Evolutionary conservation across 2,888 invertebrate genomes (phyloP).

Genomic region (Cantharis rustica): DNA sequence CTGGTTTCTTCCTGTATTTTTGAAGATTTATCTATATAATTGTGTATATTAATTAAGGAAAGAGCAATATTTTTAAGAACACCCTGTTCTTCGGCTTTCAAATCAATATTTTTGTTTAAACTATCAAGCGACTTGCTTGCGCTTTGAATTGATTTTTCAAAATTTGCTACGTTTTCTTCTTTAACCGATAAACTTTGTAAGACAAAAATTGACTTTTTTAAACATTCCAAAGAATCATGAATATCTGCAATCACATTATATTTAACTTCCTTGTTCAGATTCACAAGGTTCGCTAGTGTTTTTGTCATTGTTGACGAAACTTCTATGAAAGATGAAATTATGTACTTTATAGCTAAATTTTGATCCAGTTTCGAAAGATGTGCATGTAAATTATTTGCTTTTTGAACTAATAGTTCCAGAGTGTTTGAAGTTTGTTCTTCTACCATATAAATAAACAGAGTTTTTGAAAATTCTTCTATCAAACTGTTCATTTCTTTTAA

Average conservation of each 20-base stretch:
- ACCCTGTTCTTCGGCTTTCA: slow-evolving; percentile 12
- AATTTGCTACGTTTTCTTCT: not conserved
- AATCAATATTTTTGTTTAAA: slow-evolving; percentile 1
- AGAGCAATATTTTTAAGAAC: slow-evolving; percentile 9
- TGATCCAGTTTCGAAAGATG: slow-evolving; percentile 3
- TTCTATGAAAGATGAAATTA: slow-evolving; percentile 23
- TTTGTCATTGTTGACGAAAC: slow-evolving; percentile 23
- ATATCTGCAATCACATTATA: slow-evolving; percentile 16
- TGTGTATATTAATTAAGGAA: slow-evolving; percentile 6
- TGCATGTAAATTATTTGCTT: slow-evolving; percentile 1
- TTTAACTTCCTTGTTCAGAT: slow-evolving; percentile 10
- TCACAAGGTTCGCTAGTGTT: slow-evolving; percentile 12
- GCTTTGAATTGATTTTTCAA: slow-evolving; percentile 10
- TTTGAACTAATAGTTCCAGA: not conserved
- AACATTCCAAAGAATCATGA: slow-evolving; percentile 39
- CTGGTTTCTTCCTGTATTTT: slow-evolving; percentile 25
- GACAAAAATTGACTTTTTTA: slow-evolving; percentile 42
- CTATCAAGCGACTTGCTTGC: not conserved
- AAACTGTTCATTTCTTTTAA: not conserved
- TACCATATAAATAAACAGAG: not conserved
- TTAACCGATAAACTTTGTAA: slow-evolving; percentile 40
- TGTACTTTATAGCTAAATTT: slow-evolving; percentile 28
- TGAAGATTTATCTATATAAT: slow-evolving; percentile 20
- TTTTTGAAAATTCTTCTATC: not conserved
- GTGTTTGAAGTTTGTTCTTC: slow-evolving; percentile 1